Evolutionary conservation across 64 coral and sea anemone species (phyloP).

Genomic region (Stylophora pistillata): DNA sequence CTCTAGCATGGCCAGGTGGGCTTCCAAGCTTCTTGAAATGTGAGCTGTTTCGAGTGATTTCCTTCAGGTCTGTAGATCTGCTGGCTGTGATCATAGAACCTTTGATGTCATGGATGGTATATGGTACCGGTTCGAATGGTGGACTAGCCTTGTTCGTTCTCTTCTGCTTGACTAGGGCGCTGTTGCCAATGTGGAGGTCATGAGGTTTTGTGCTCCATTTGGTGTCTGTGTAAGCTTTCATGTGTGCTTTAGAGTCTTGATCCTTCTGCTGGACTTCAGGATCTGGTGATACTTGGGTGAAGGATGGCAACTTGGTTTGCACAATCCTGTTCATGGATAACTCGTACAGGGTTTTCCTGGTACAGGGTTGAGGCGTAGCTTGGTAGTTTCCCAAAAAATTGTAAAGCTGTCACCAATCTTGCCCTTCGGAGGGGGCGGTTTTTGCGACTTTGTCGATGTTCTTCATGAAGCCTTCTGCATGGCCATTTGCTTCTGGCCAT

Average conservation of each 20-base stretch:
- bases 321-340: conserved; percentile 10
- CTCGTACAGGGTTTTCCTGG: background rate
- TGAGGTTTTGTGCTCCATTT: background rate
- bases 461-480: too few species aligned
- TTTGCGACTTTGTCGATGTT: conserved; percentile 32
- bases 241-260: background rate
- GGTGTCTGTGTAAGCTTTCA: background rate
- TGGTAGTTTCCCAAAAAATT: background rate
- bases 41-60: background rate
- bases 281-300: background rate
- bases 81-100: background rate
- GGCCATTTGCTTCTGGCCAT: too few species aligned
- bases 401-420: conserved; percentile 36
- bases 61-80: background rate
- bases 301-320: background rate
- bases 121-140: background rate
- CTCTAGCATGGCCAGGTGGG: background rate
- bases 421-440: background rate
- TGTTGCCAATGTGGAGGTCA: background rate
- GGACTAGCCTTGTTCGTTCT: background rate
- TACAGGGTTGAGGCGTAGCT: background rate
- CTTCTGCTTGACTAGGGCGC: background rate
- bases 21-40: background rate
- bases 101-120: background rate
- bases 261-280: background rate